Evolutionary conservation across 1,140 invertebrate genomes (phyloP).

Genomic region (Sarcophaga peregrina): DNA sequence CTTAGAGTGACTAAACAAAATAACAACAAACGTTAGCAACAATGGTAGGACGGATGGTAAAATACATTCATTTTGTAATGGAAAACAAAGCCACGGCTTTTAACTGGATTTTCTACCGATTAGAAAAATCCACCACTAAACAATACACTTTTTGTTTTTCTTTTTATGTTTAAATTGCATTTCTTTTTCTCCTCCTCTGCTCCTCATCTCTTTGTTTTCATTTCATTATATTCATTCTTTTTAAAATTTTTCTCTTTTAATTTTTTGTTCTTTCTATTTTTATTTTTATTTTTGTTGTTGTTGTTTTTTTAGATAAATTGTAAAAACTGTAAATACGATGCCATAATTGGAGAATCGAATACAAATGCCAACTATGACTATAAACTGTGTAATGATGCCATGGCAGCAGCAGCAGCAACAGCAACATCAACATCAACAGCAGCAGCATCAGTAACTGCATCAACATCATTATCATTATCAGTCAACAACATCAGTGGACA

Average conservation of each 20-base stretch:
- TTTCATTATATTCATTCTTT: neutral
- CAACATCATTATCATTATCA: neutral
- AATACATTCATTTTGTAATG: neutral
- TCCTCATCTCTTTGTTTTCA: neutral
- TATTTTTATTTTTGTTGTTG: neutral
- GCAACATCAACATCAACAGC: conserved; percentile 45
- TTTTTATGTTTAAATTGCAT: neutral
- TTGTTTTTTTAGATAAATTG: conserved; percentile 52
- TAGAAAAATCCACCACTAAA: neutral
- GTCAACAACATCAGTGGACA: conserved; percentile 42
- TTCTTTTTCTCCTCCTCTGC: neutral
- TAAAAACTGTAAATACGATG: conserved; percentile 62
- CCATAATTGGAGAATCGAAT: conserved; percentile 56
- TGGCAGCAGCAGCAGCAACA: neutral
- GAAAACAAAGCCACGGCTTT: neutral
- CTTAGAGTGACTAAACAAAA: neutral
- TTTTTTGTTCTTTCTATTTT: neutral
- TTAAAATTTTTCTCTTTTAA: neutral
- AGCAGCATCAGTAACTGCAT: conserved; percentile 34
- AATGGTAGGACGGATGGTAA: too few species aligned
- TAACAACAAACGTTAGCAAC: too few species aligned
- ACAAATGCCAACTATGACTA: conserved; percentile 59
- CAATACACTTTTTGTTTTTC: conserved; percentile 1
- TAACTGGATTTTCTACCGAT: neutral
- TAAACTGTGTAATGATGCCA: conserved; percentile 27